Percentiles rank a stretch among this genome's conserved stretches.
Conservation (phyloP, 2,797 vertebrate species). For the Gorsachius magnificus region DNA sequence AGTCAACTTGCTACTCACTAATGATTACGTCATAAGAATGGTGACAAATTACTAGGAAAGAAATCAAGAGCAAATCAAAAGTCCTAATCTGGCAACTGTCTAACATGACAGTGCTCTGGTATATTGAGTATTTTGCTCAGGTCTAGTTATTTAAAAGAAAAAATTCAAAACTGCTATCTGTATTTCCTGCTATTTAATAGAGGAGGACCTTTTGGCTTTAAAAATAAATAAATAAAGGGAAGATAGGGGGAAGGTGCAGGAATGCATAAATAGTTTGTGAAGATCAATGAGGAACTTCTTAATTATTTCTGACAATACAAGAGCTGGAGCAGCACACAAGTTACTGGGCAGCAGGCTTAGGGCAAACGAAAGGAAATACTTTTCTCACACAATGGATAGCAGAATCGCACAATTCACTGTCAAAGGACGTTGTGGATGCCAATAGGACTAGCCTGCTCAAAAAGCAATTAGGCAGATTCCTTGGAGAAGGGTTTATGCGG, state of each 20-base stretch:
- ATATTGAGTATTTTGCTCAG: neutral
- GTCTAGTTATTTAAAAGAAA: neutral
- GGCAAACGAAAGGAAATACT: neutral
- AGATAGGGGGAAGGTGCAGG: neutral
- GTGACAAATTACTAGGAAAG: neutral
- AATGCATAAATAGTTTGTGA: neutral
- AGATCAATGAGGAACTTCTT: neutral
- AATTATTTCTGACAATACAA: neutral
- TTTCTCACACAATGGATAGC: neutral
- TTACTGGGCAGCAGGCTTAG: neutral
- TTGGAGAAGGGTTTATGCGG: neutral
- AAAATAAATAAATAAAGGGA: neutral
- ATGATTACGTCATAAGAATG: neutral
- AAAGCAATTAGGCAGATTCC: neutral
- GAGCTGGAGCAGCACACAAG: neutral
- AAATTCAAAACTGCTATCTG: fast-evolving
- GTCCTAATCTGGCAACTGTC: neutral
- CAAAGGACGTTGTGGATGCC: neutral
- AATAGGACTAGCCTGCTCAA: neutral
- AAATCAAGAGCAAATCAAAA: neutral
- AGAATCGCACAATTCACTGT: neutral
- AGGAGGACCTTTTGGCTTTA: neutral
- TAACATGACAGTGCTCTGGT: neutral
- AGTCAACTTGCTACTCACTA: neutral
- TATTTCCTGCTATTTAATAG: neutral